Evolutionary conservation across 2,888 invertebrate genomes (phyloP), one percentile per base, ranked within the genome.

Genomic region (Aleiodes leptofemur): DNA sequence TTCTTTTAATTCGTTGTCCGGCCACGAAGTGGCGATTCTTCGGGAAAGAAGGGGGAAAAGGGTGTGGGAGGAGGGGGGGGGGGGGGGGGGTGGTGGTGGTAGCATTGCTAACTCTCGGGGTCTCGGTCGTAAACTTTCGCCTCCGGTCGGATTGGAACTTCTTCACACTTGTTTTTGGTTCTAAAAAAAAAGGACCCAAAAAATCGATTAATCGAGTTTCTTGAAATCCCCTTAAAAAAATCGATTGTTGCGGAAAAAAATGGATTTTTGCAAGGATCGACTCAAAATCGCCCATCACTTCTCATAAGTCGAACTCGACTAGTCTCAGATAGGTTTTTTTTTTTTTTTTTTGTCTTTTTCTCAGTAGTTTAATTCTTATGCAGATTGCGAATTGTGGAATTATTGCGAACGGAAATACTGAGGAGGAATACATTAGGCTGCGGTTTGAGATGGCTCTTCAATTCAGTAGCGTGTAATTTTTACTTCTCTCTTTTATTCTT

Each of bases 121-220:
- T 86, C 85, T 85, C 86, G 84, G 86, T 87, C 87, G 86, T 87
- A 87, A 87, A 87, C 84, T 85, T 86, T 86, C 85, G 85, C 86
- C 85, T 87, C 85, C 87, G 85, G 38, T 87, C 85, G 85, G 23
- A 23, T 34, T 34, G 34, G 5, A 34, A 34, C 34, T 23, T 23
- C 23, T 23, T 23, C 23, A 23, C 23, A 23, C 23, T 23, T 23
- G 23, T 23, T 23, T 23, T 2, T 23, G 23, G 23, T n/a, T n/a
- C n/a, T n/a, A n/a, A n/a, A n/a, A n/a, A n/a, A n/a, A n/a, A n/a
- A n/a, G n/a, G n/a, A n/a, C n/a, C n/a, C n/a, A n/a, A 23, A 23
- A 23, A 23, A 23, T 23, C 23, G 23, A 23, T 23, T 23, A 23
- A 23, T 23, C 23, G 23, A 1, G 23, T 23, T 23, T 23, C 23